Conservation (phyloP, 2,888 invertebrate species). For the Drosophila kanekoi region DNA sequence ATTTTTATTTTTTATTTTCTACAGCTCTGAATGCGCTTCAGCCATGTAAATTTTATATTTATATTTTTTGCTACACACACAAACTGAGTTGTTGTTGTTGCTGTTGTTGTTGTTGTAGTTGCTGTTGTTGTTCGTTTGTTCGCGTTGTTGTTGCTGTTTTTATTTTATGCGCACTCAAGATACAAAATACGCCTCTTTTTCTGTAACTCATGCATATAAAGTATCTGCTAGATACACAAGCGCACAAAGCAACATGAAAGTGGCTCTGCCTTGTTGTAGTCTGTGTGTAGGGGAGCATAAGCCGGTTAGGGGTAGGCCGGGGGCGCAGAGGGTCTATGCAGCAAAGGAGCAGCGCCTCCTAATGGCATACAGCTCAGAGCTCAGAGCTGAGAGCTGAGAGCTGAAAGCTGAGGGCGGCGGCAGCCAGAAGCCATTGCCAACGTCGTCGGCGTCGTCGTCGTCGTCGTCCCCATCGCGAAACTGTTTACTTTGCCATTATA, state of each 20-base stretch:
- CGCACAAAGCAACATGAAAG: constrained; percentile 52
- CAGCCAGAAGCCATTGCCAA: constrained; percentile 53
- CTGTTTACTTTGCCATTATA: constrained; percentile 75
- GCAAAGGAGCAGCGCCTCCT: constrained; percentile 31
- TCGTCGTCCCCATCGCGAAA: constrained; percentile 56
- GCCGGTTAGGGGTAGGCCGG: background rate
- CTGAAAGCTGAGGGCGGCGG: constrained; percentile 37
- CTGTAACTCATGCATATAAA: constrained; percentile 80
- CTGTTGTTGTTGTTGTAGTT: constrained; percentile 7
- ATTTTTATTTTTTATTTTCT: background rate
- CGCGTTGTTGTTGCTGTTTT: constrained; percentile 34
- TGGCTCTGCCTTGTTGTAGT: constrained; percentile 45
- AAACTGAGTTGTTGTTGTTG: constrained; percentile 12
- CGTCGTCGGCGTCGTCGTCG: constrained; percentile 18
- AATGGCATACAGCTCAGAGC: constrained; percentile 1
- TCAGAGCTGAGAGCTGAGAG: constrained; percentile 1
- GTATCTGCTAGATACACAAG: constrained; percentile 79
- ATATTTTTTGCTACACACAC: constrained; percentile 59
- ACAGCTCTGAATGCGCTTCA: constrained; percentile 38
- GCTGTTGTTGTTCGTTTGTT: constrained; percentile 14
- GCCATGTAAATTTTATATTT: constrained; percentile 67
- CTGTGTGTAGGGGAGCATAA: constrained; percentile 3
- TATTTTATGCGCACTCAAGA: constrained; percentile 62
- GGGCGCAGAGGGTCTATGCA: constrained; percentile 16
- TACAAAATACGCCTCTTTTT: constrained; percentile 75